A percentile compares a stretch with the other conserved stretches of the same genome.
Evolutionary conservation across 2,113 vertebrate genomes (phyloP).

Genomic region (Myocastor coypus): DNA sequence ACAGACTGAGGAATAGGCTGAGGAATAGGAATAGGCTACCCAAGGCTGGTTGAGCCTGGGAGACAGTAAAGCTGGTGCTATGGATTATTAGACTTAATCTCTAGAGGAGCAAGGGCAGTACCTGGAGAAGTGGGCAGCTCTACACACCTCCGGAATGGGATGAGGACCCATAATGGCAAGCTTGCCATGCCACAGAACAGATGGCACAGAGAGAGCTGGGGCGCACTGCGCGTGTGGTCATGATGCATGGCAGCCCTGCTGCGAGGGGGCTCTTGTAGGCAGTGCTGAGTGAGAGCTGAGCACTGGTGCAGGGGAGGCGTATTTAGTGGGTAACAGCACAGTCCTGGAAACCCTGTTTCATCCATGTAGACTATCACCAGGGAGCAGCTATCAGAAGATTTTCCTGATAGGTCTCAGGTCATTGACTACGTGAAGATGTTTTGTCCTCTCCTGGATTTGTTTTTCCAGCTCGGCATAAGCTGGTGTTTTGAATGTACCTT

Average conservation of each 20-base stretch:
- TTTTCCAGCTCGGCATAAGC: conserved; percentile 11
- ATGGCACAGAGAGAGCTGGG: background rate
- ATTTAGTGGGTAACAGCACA: background rate
- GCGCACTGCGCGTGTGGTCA: fast-evolving
- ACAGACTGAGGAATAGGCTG: background rate
- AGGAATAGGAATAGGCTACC: too few relatives aligned
- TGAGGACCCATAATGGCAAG: background rate
- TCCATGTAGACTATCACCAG: background rate
- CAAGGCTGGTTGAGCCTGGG: background rate
- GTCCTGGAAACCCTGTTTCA: background rate
- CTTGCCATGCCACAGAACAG: background rate
- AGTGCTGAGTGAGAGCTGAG: background rate
- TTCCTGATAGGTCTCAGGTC: background rate
- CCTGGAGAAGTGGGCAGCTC: background rate
- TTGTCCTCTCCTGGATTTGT: background rate
- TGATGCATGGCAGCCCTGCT: fast-evolving
- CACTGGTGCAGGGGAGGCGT: background rate
- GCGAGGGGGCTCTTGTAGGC: background rate
- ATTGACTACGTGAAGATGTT: background rate
- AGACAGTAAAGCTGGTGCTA: background rate
- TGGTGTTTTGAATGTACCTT: background rate
- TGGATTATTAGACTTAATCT: background rate
- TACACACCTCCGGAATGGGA: background rate
- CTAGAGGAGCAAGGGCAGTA: background rate
- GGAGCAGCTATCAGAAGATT: background rate